Percentiles rank a stretch among this genome's conserved stretches.
phyloP scores from a whole-genome alignment of 2,113 vertebrate genomes.

The Hydropotes inermis region DNA sequence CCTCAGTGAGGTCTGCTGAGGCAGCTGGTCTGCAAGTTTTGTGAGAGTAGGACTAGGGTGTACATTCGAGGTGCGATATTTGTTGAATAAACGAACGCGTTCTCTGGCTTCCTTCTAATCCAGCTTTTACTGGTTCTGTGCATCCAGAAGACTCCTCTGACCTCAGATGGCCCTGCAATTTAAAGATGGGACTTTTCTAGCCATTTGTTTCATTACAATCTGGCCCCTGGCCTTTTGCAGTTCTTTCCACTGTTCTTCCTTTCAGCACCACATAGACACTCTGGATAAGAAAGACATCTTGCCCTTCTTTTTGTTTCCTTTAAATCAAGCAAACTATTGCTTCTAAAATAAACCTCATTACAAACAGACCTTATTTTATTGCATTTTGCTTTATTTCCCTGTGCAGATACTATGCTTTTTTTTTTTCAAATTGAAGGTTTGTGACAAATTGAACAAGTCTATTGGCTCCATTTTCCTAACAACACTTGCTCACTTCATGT shows the following conservation, averaged over 20 bases:
- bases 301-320: background rate
- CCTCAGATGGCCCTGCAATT: background rate
- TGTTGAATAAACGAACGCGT: background rate
- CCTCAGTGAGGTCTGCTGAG: background rate
- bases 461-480: background rate
- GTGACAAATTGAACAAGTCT: background rate
- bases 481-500: background rate
- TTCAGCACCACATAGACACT: background rate
- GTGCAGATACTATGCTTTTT: background rate
- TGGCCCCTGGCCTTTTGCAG: background rate
- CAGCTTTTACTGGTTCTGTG: background rate
- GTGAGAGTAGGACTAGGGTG: background rate
- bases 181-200: background rate
- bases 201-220: background rate
- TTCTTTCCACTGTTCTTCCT: background rate
- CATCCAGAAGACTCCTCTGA: background rate
- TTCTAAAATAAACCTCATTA: constrained; percentile 26
- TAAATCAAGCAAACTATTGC: background rate
- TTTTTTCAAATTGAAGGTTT: background rate
- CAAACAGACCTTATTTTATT: background rate
- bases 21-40: background rate
- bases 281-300: background rate
- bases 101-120: background rate
- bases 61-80: background rate
- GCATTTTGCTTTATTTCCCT: background rate